Evolutionary conservation across 2,888 invertebrate species (phyloP), one percentile per base, ranked within the genome.

Genomic region (Aplocera efformata): DNA sequence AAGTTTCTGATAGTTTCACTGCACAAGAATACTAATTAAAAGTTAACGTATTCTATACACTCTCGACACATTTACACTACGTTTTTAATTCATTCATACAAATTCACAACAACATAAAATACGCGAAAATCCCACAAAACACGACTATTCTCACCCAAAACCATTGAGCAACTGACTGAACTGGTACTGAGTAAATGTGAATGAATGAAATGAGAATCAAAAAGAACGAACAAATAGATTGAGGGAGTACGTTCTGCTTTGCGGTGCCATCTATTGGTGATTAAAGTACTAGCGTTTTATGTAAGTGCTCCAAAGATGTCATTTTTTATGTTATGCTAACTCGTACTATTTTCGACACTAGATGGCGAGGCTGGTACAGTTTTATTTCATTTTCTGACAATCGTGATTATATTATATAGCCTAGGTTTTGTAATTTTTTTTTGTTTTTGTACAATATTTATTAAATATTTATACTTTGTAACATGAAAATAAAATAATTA

Each of bases 91-190:
- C 20, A 37, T 26, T 25, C 13, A 40, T 42, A 25, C 21, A 29
- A 25, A 34, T 28, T 39, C 37, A 44, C 41, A 48, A 40, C 20
- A 42, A 46, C 35, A 42, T 45, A 8, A 32, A 37, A 39, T 50
- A 22, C 36, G 22, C 31, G 55, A 52, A 54, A 63, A 60, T 52
- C 56, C 48, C 54, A 60, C 13, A 17, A 17, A 2, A 2, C 54
- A 41, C 63, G 48, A 55, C 69, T 64, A 42, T 53, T 32, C 45
- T 27, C 38, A 11, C 32, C 28, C 39, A 57, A 53, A 58, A 28
- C 52, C 50, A 57, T 56, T 52, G 52, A 50, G 50, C 52, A 63
- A 73, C 70, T 72, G 69, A 74, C 53, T 59, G 62, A 67, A 47
- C 46, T 39, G 56, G 48, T 39, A 74, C 53, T 59, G 62, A 67